Percentiles rank a stretch among this genome's conserved stretches.
These are phyloP conservation scores for Chaetorhynchus papuensis DNA, from an alignment of 2,113 vertebrate genomes.

Conservation along the genomic window DNA sequence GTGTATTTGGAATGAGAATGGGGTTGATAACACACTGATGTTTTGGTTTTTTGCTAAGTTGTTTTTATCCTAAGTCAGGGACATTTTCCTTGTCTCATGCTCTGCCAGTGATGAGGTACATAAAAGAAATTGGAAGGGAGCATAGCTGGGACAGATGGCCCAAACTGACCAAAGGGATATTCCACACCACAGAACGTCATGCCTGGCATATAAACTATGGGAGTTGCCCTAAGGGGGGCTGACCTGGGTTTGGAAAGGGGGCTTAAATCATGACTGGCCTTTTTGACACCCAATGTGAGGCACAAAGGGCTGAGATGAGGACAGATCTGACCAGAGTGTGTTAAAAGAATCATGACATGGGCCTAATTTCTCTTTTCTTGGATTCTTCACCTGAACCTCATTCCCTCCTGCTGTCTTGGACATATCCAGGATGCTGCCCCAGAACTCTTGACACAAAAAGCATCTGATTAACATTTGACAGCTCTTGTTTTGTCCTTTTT, in stretches of 20 bases:
- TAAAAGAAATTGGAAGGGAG: neutral
- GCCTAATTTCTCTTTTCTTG: neutral
- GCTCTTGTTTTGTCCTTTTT: conserved; percentile 6
- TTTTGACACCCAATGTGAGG: neutral
- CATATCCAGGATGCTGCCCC: neutral
- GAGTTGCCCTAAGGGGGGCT: neutral
- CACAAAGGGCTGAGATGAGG: neutral
- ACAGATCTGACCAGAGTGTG: accelerated
- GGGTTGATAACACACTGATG: neutral
- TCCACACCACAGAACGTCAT: neutral
- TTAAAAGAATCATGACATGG: neutral
- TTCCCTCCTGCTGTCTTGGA: neutral
- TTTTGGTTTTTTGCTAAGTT: neutral
- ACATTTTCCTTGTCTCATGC: neutral
- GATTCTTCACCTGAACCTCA: neutral
- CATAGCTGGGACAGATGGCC: neutral
- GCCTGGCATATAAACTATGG: neutral
- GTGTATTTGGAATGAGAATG: neutral
- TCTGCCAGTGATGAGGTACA: neutral
- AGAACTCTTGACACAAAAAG: neutral
- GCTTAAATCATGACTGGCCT: neutral
- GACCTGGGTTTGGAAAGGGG: neutral
- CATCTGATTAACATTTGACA: neutral
- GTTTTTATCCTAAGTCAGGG: neutral
- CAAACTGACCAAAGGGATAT: neutral